Evolutionary conservation across 1,140 invertebrate genomes (phyloP).

Genomic region (Parapsyche elsis): DNA sequence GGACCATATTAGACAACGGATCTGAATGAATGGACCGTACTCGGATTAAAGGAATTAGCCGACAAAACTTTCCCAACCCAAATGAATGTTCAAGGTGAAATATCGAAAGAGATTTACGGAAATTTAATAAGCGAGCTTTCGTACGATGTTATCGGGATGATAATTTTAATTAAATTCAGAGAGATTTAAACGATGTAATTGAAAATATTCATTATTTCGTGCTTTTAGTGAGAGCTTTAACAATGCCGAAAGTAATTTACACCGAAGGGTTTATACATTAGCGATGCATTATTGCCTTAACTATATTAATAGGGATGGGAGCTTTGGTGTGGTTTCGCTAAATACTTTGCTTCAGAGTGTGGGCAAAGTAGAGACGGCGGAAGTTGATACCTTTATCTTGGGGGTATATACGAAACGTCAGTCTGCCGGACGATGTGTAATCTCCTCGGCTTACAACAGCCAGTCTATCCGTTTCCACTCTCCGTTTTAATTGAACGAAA

Average conservation of each 20-base stretch:
- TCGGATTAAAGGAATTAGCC: slow-evolving; percentile 35
- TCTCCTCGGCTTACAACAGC: background rate
- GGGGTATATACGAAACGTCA: slow-evolving; percentile 26
- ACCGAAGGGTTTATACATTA: too few relatives aligned
- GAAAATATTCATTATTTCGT: too few relatives aligned
- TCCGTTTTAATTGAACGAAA: background rate
- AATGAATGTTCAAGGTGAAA: slow-evolving; percentile 24
- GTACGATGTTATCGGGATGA: background rate
- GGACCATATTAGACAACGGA: slow-evolving; percentile 40
- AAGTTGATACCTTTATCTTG: slow-evolving; percentile 21
- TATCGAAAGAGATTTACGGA: slow-evolving; percentile 17
- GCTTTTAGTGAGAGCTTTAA: too few relatives aligned
- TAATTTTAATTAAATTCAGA: too few relatives aligned
- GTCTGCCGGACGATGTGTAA: slow-evolving; percentile 14
- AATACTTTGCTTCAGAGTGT: background rate
- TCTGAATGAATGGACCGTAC: slow-evolving; percentile 29
- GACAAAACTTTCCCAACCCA: slow-evolving; percentile 30
- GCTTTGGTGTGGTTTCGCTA: background rate
- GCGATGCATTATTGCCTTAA: too few relatives aligned
- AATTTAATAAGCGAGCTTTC: background rate
- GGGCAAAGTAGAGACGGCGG: background rate
- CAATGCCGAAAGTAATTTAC: too few relatives aligned
- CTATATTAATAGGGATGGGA: too few relatives aligned
- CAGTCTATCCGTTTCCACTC: background rate
- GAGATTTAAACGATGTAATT: too few relatives aligned